Evolutionary conservation across 53 echinoderm and acorn worm species (phyloP).

Genomic region (Paracentrotus lividus): DNA sequence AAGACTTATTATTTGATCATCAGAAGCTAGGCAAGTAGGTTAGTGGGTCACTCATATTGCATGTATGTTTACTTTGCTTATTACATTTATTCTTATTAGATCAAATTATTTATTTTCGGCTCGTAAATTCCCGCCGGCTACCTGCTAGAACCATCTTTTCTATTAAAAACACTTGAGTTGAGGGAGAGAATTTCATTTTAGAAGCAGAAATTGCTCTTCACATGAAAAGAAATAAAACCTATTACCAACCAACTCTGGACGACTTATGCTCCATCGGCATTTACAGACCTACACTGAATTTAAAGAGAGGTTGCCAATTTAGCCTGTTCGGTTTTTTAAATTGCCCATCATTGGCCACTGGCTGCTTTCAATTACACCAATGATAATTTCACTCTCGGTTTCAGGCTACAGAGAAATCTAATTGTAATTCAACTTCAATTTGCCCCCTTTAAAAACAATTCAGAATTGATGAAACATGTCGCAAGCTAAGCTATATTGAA

Average conservation of each 20-base stretch:
- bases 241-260: neutral
- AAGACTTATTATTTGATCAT: neutral
- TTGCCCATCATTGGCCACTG: conserved; percentile 15
- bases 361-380: conserved; percentile 20
- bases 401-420: conserved; percentile 18
- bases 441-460: conserved; percentile 38
- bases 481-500: neutral
- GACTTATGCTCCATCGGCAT: neutral
- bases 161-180: neutral
- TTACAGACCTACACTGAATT: neutral
- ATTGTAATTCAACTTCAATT: conserved; percentile 11
- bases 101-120: neutral
- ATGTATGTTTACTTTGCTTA: no score
- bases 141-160: neutral
- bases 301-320: conserved; percentile 11
- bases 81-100: no score
- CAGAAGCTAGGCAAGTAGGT: neutral
- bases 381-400: conserved; percentile 8
- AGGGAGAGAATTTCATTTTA: neutral
- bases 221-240: neutral
- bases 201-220: neutral
- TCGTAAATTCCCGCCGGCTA: neutral
- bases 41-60: neutral
- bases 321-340: neutral
- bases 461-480: conserved; percentile 16